Evolutionary conservation across 2,888 invertebrate genomes (phyloP).

Genomic region (Melieria crassipennis): DNA sequence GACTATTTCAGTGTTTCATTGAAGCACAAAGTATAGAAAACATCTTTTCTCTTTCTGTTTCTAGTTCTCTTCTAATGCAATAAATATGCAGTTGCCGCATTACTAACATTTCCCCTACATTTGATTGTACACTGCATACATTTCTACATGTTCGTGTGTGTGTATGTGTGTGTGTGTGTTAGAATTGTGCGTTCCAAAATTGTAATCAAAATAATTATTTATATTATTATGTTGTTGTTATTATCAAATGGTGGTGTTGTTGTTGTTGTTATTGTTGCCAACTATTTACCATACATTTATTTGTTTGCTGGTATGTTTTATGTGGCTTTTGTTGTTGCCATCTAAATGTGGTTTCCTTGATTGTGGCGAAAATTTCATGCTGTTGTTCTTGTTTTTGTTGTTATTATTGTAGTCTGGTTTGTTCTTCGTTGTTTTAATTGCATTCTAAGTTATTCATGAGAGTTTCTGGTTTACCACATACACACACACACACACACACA

Average conservation of each 20-base stretch:
- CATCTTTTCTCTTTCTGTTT: too few species aligned
- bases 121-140: too few species aligned
- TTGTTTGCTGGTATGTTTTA: too few species aligned
- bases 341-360: too few species aligned
- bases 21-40: too few species aligned
- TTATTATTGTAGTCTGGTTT: slow-evolving; percentile 8
- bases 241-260: not conserved
- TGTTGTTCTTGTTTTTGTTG: slow-evolving; percentile 7
- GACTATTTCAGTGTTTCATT: too few species aligned
- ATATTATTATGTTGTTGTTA: not conserved
- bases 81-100: too few species aligned
- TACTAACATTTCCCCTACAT: too few species aligned
- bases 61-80: too few species aligned
- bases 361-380: too few species aligned
- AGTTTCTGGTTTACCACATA: not conserved
- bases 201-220: slow-evolving; percentile 12
- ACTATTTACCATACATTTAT: too few species aligned
- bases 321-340: too few species aligned
- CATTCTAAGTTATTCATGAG: slow-evolving; percentile 37
- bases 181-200: slow-evolving; percentile 9
- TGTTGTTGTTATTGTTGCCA: not conserved
- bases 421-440: slow-evolving; percentile 33
- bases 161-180: not conserved
- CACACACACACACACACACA: not conserved
- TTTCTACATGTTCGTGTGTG: not conserved